Evolutionary conservation across 2,113 vertebrate species (phyloP), one percentile per base, ranked within the genome.

Genomic region (Empidonax alnorum): DNA sequence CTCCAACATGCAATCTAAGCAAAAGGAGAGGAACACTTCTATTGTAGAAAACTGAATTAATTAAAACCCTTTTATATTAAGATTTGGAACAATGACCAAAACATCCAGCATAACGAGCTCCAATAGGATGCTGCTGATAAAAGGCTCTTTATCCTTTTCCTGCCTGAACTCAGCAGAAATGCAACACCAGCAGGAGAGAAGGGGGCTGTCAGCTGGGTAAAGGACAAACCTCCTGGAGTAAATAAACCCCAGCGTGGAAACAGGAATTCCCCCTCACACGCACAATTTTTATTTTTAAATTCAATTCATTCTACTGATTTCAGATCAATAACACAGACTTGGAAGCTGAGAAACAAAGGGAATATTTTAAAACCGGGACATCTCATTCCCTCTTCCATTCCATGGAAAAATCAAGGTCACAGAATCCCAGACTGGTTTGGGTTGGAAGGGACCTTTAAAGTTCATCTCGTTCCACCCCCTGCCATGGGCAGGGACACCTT

Each of bases 251-350:
- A 39, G 10, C 3, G 17, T 5, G 46, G 42, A 35, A 13, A 8
- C 8, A 4, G 47, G 31, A 79, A 17, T 15, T 44, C 27, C 72
- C 62, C 42, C 30, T 16, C 63, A 55, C 4, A 3, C 31, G 7
- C 8, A 21, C 30, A 14, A 10, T 12, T 41, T 41, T 27, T 11
- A 19, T 9, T 56, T 44, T 46, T 6, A 24, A 68, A 55, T 62
- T 49, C 46, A 21, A 7, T 30, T 78, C 41, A 12, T 27, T 67
- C 65, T 12, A 9, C 3, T 17, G 41, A 18, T 55, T 72, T 65
- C 31, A 4, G 6, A 25, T 55, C 7, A 50, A 1, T 4, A 42
- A 35, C 15, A 2, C 1, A 10, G 0, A 44, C n/a, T 20, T 24
- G 13, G 50, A 77, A 78, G 27, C 2, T 30, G 39, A 63, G 44